phyloP scores from a whole-genome alignment of 2,888 invertebrate species.

The Cinara cedri region DNA sequence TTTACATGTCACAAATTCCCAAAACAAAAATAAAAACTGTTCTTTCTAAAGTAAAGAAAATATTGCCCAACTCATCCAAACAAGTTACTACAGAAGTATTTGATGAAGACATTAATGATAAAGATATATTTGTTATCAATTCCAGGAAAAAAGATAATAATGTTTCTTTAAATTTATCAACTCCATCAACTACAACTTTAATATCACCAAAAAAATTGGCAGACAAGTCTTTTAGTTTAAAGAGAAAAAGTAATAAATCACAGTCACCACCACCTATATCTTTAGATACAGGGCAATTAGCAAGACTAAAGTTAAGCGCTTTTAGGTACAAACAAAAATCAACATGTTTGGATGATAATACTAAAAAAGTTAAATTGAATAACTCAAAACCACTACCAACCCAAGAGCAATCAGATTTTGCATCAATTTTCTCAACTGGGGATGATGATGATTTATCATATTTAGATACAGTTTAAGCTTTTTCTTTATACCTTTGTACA shows the following conservation, averaged over 20 bases:
- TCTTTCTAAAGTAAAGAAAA: slow-evolving; percentile 24
- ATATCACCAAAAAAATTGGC: not conserved
- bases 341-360: not conserved
- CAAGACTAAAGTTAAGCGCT: slow-evolving; percentile 36
- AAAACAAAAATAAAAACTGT: not conserved
- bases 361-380: not conserved
- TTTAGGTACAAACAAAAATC: slow-evolving; percentile 20
- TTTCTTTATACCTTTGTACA: not conserved
- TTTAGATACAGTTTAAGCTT: slow-evolving; percentile 21
- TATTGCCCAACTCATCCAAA: not conserved
- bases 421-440: slow-evolving; percentile 32
- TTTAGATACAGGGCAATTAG: slow-evolving; percentile 13
- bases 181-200: not conserved
- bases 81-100: not conserved
- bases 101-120: slow-evolving; percentile 18
- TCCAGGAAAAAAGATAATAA: not conserved
- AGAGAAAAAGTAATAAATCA: not conserved
- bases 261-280: not conserved
- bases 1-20: slow-evolving; percentile 23
- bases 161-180: not conserved
- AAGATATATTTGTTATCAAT: slow-evolving; percentile 27
- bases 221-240: not conserved
- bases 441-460: slow-evolving; percentile 49
- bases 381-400: not conserved
- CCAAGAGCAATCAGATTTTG: not conserved